phyloP scores from a whole-genome alignment of 2,888 invertebrate genomes.

The Acanthosepion pharaonis region DNA sequence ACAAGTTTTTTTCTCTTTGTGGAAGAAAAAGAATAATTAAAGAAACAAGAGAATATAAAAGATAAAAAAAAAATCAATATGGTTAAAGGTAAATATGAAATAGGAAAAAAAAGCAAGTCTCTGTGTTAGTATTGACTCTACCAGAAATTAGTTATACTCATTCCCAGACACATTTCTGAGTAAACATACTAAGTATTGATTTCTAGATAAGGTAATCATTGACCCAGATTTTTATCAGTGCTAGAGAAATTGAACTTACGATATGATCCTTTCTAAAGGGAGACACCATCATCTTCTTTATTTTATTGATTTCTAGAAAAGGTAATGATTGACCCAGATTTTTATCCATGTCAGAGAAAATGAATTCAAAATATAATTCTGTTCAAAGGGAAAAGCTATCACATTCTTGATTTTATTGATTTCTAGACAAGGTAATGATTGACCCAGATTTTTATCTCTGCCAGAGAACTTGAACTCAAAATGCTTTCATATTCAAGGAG shows the following conservation, averaged over 20 bases:
- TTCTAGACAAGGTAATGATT: constrained; percentile 7
- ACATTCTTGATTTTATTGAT: neutral
- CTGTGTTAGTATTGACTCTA: neutral
- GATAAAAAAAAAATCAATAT: too few relatives aligned
- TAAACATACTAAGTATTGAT: neutral
- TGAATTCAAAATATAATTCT: neutral
- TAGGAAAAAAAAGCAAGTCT: neutral
- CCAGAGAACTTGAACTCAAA: neutral
- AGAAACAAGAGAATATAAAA: neutral
- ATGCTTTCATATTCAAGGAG: neutral
- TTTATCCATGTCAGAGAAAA: neutral
- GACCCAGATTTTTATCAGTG: neutral
- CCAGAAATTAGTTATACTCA: neutral
- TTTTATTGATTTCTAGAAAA: neutral
- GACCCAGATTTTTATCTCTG: constrained; percentile 2
- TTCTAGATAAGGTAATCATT: neutral
- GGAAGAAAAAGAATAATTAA: neutral
- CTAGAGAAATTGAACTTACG: neutral
- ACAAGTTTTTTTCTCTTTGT: neutral
- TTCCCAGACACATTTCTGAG: neutral
- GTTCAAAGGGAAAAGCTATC: neutral
- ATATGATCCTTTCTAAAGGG: neutral
- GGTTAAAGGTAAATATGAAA: too few relatives aligned
- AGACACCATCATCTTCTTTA: neutral
- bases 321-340: neutral